Conservation (phyloP, 2,797 vertebrate species). For the Cirrhinus molitorella region DNA sequence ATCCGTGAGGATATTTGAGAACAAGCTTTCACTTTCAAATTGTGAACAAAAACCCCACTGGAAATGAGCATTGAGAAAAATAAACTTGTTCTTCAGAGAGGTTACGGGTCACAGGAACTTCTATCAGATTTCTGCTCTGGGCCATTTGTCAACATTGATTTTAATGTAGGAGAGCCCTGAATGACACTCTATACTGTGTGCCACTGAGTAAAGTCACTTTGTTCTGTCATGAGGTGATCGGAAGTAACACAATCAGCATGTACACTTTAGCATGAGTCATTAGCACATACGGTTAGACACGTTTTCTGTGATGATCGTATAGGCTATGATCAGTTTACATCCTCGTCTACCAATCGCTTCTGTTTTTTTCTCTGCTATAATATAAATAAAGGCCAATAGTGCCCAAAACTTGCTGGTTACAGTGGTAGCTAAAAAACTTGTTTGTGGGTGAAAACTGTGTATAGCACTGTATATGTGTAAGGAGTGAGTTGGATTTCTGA, state of each 20-base stretch:
- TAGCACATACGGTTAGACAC: not conserved
- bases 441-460: not conserved
- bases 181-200: not conserved
- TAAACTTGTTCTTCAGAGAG: not conserved
- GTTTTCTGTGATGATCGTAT: not conserved
- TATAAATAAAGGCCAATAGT: not conserved
- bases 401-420: too few relatives aligned
- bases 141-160: conserved; percentile 33
- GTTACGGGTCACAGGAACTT: conserved; percentile 8
- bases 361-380: too few relatives aligned
- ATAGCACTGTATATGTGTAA: not conserved
- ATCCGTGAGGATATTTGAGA: conserved; percentile 5
- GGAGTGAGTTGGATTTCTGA: not conserved
- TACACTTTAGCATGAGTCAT: not conserved
- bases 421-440: too few relatives aligned
- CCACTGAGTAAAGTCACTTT: conserved; percentile 11
- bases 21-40: not conserved
- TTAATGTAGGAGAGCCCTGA: not conserved
- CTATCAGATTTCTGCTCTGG: conserved; percentile 7
- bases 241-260: not conserved
- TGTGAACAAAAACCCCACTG: not conserved
- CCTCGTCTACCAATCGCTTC: not conserved
- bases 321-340: not conserved
- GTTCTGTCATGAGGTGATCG: conserved; percentile 1
- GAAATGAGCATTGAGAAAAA: conserved; percentile 36